Conservation (phyloP, 2,888 invertebrate species). For the Polymixis flavicincta region DNA sequence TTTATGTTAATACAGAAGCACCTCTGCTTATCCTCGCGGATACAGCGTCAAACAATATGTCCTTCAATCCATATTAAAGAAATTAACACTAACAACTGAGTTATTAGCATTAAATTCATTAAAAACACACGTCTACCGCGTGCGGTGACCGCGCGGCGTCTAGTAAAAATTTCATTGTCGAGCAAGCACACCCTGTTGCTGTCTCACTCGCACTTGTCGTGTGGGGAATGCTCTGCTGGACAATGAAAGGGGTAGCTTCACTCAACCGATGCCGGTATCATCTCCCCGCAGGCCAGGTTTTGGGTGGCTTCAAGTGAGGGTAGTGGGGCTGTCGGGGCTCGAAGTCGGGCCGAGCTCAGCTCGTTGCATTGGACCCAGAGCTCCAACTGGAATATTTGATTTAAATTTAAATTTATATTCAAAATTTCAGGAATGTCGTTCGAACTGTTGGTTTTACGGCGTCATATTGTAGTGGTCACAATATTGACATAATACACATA, state of each 20-base stretch:
- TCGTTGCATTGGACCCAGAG: slow-evolving; percentile 90
- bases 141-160: slow-evolving; percentile 55
- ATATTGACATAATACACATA: slow-evolving; percentile 15
- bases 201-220: slow-evolving; percentile 73
- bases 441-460: too few relatives aligned
- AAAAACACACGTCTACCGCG: slow-evolving; percentile 67
- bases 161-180: slow-evolving; percentile 74
- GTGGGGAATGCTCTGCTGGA: slow-evolving; percentile 75
- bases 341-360: slow-evolving; percentile 85
- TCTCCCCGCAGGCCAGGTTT: slow-evolving; percentile 81
- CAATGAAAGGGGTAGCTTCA: slow-evolving; percentile 78
- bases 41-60: slow-evolving; percentile 49
- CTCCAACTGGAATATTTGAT: slow-evolving; percentile 82
- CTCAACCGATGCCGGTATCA: slow-evolving; percentile 76
- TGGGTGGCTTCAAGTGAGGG: slow-evolving; percentile 71
- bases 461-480: slow-evolving; percentile 38
- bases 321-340: slow-evolving; percentile 73
- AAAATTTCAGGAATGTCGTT: not conserved
- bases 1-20: slow-evolving; percentile 66
- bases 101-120: slow-evolving; percentile 58
- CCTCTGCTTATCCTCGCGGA: slow-evolving; percentile 63
- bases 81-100: slow-evolving; percentile 60
- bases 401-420: not conserved
- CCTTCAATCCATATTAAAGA: slow-evolving; percentile 42
- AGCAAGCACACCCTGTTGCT: slow-evolving; percentile 69